Conservation (phyloP, 2,113 vertebrate species). For the Delphinus delphis region DNA sequence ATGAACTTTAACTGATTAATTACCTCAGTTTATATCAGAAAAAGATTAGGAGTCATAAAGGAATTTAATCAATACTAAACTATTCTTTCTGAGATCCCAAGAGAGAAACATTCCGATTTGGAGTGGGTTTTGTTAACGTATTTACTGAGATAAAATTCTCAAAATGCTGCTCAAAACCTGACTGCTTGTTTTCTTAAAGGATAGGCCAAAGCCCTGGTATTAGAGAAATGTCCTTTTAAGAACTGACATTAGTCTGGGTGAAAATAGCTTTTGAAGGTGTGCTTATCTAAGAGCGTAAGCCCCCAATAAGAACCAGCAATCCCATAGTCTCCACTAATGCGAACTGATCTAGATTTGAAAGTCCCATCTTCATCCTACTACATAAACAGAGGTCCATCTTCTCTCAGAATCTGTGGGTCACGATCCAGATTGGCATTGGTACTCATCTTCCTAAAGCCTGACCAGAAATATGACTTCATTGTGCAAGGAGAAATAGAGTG, state of each 20-base stretch:
- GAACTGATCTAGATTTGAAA: background rate
- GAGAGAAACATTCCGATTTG: background rate
- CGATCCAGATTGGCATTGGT: background rate
- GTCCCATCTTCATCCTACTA: background rate
- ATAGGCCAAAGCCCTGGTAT: background rate
- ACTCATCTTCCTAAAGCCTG: background rate
- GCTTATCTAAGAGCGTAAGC: background rate
- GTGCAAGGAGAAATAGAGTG: background rate
- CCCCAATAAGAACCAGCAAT: background rate
- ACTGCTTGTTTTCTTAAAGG: background rate
- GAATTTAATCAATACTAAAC: background rate
- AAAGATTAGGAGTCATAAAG: background rate
- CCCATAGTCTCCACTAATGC: too few species aligned
- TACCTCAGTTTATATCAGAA: background rate
- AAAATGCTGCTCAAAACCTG: background rate
- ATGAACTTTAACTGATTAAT: background rate
- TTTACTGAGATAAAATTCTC: background rate
- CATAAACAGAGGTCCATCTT: background rate
- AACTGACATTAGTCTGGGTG: background rate
- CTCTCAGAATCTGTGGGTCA: background rate
- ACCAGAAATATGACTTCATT: background rate
- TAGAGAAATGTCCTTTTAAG: background rate
- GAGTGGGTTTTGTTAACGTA: background rate
- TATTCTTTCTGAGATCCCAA: background rate
- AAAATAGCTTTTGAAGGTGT: background rate